A percentile compares a stretch with the other conserved stretches of the same genome.
phyloP scores from a whole-genome alignment of 30 jellyfish, hydroid and myxozoan species.

The Phacellophora camtschatica region DNA sequence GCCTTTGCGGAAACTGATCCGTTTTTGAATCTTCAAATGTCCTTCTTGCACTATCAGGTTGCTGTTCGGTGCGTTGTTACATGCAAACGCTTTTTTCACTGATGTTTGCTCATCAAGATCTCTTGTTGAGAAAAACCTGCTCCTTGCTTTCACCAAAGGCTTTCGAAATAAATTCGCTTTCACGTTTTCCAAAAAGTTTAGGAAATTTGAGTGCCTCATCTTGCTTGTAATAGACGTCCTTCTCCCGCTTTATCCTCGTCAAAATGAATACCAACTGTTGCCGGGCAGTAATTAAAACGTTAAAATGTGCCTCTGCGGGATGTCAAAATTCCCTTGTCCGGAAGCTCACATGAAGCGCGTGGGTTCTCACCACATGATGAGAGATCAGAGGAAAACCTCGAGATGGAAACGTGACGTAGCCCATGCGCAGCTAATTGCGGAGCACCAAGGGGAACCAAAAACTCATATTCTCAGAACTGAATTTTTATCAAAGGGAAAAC shows the following conservation, averaged over 20 bases:
- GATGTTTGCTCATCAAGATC: constrained; percentile 7
- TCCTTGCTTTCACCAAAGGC: constrained; percentile 30
- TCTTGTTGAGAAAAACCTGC: constrained; percentile 35
- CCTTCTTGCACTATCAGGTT: constrained; percentile 30
- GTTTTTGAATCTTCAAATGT: constrained; percentile 13
- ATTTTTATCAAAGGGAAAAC: too few species aligned
- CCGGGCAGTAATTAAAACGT: neutral
- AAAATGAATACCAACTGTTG: neutral
- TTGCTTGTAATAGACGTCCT: neutral
- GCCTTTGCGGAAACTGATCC: constrained; percentile 19
- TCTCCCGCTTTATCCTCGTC: neutral
- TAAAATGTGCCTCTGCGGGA: neutral
- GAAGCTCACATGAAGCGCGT: too few species aligned
- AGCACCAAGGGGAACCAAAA: too few species aligned
- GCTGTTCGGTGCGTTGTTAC: neutral
- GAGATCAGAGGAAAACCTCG: too few species aligned
- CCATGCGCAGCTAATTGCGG: too few species aligned
- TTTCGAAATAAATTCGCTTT: constrained; percentile 9
- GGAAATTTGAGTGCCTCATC: constrained; percentile 8
- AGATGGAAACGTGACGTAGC: too few species aligned
- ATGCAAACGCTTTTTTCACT: neutral
- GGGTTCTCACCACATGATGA: too few species aligned
- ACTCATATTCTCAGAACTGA: too few species aligned
- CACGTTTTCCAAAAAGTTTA: constrained; percentile 27
- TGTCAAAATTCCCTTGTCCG: constrained; percentile 1